These are phyloP conservation scores for Neodiprion virginianus DNA, from an alignment of 1,140 invertebrate species.

Conservation along the genomic window DNA sequence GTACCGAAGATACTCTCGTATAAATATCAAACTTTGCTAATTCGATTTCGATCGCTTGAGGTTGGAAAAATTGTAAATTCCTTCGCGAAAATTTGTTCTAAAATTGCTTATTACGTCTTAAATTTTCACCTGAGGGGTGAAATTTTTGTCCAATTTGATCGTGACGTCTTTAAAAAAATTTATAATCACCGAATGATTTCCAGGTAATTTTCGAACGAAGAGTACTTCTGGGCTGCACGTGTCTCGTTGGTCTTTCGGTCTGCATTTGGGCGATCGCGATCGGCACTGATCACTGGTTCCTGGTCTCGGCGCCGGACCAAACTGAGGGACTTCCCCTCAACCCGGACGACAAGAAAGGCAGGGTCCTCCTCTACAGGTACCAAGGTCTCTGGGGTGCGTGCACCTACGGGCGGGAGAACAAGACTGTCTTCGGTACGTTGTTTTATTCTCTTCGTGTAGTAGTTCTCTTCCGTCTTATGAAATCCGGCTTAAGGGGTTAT, in stretches of 20 bases:
- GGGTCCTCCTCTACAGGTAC: conserved; percentile 62
- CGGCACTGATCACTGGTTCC: conserved; percentile 78
- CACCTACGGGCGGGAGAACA: conserved; percentile 45
- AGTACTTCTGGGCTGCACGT: conserved; percentile 72
- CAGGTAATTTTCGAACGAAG: conserved; percentile 74
- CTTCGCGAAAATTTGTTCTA: too few relatives aligned
- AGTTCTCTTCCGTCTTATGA: conserved; percentile 37
- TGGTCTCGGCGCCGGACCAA: conserved; percentile 61
- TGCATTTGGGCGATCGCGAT: conserved; percentile 79
- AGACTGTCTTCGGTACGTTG: conserved; percentile 44
- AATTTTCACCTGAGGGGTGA: too few relatives aligned
- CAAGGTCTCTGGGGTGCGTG: conserved; percentile 77
- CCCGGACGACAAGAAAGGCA: conserved; percentile 34
- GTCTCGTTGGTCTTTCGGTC: conserved; percentile 70
- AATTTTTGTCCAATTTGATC: too few relatives aligned
- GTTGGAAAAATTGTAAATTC: too few relatives aligned
- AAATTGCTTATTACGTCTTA: too few relatives aligned
- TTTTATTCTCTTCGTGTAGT: not conserved
- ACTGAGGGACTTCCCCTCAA: conserved; percentile 36
- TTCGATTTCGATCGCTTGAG: too few relatives aligned
- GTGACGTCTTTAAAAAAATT: too few relatives aligned
- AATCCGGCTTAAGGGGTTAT: too few relatives aligned
- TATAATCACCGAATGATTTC: conserved; percentile 10
- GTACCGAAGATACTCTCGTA: too few relatives aligned
- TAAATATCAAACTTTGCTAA: too few relatives aligned